These are phyloP conservation scores for Scomber colias DNA, from an alignment of 2,113 vertebrate species.

Conservation along the genomic window DNA sequence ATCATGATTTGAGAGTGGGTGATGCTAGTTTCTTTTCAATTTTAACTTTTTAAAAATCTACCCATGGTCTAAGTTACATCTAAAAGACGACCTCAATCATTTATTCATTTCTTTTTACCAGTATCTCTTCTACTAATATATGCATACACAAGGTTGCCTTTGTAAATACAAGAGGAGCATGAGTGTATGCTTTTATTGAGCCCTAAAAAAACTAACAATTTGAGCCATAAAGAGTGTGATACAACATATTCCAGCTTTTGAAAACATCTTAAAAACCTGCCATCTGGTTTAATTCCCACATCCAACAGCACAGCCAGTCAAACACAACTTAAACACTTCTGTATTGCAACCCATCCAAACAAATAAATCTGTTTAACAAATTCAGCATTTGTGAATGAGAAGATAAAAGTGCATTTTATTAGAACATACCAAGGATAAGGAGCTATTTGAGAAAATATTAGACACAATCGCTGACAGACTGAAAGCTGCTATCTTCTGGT, in stretches of 20 bases:
- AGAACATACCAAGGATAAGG: not conserved
- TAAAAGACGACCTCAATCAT: not conserved
- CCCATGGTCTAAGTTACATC: not conserved
- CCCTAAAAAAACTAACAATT: not conserved
- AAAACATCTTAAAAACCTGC: not conserved
- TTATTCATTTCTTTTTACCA: no score
- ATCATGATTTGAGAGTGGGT: not conserved
- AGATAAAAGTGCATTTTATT: constrained; percentile 6
- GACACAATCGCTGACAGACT: not conserved
- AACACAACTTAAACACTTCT: not conserved
- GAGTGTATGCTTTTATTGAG: constrained; percentile 5
- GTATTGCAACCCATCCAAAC: not conserved
- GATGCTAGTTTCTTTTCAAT: not conserved
- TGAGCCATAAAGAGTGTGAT: not conserved
- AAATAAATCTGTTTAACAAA: constrained; percentile 5
- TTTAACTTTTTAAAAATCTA: no score
- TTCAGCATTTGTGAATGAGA: not conserved
- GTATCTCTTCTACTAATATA: not conserved
- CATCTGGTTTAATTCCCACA: not conserved
- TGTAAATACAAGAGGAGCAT: not conserved
- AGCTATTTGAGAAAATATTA: constrained; percentile 7
- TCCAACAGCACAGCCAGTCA: not conserved
- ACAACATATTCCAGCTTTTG: not conserved
- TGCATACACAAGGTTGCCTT: not conserved
- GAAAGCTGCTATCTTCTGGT: constrained; percentile 1